These are phyloP conservation scores for Blastobasis lacticolella DNA, from an alignment of 2,888 invertebrate genomes.

Conservation along the genomic window DNA sequence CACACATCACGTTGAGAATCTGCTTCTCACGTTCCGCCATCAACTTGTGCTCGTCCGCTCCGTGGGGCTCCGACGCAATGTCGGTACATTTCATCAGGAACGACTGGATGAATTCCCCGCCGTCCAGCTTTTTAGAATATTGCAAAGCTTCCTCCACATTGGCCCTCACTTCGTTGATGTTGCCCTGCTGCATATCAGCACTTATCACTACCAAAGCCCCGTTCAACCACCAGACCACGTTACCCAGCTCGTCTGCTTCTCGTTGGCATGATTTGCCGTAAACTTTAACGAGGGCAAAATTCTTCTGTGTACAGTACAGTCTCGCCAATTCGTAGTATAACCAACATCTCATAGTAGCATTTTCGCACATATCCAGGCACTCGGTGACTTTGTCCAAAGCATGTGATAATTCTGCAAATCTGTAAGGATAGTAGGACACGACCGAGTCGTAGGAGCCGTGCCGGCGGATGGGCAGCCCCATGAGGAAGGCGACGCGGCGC, in stretches of 20 bases:
- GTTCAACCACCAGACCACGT: slow-evolving; percentile 60
- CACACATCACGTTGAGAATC: slow-evolving; percentile 42
- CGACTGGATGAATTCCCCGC: slow-evolving; percentile 54
- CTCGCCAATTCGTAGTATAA: slow-evolving; percentile 59
- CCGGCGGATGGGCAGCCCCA: slow-evolving; percentile 57
- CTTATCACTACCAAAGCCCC: slow-evolving; percentile 60
- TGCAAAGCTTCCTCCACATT: slow-evolving; percentile 60
- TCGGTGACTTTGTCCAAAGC: slow-evolving; percentile 47
- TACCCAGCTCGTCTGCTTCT: slow-evolving; percentile 52
- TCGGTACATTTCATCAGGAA: slow-evolving; percentile 55
- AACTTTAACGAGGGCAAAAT: slow-evolving; percentile 59
- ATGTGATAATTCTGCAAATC: slow-evolving; percentile 53
- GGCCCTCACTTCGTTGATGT: slow-evolving; percentile 58
- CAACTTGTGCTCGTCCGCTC: slow-evolving; percentile 55
- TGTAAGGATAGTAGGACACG: slow-evolving; percentile 60
- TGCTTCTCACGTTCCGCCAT: slow-evolving; percentile 48
- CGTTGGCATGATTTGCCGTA: slow-evolving; percentile 62
- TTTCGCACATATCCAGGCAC: slow-evolving; percentile 62
- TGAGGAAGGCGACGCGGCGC: slow-evolving; percentile 60
- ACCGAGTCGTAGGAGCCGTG: slow-evolving; percentile 65
- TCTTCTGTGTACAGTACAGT: slow-evolving; percentile 53
- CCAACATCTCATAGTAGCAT: slow-evolving; percentile 64
- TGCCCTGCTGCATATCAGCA: slow-evolving; percentile 66
- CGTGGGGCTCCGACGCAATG: slow-evolving; percentile 44
- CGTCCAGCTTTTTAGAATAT: slow-evolving; percentile 52